A percentile compares a stretch with the other conserved stretches of the same genome.
phyloP scores from a whole-genome alignment of 2,797 vertebrate species.

The Bufotes viridis region DNA sequence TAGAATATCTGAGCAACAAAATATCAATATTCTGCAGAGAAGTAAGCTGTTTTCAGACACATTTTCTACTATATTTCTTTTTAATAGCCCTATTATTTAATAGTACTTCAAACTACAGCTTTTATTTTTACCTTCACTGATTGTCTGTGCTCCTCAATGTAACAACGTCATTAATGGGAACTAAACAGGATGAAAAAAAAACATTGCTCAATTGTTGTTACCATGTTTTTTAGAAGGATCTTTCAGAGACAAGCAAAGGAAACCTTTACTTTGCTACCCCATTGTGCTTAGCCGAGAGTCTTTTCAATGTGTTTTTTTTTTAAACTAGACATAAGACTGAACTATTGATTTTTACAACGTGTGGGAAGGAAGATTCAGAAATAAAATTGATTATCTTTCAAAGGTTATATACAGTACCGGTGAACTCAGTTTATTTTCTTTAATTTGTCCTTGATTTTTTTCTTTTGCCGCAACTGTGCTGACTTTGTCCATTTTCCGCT shows the following conservation, averaged over 20 bases:
- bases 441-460: constrained; percentile 45
- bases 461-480: constrained; percentile 22
- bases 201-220: neutral
- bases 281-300: constrained; percentile 30
- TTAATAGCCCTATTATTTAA: neutral
- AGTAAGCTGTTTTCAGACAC: neutral
- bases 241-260: constrained; percentile 28
- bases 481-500: constrained; percentile 43
- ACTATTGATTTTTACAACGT: constrained; percentile 59
- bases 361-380: constrained; percentile 54
- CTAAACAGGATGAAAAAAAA: neutral
- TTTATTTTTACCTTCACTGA: neutral
- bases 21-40: neutral
- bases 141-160: neutral
- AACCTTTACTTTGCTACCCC: constrained; percentile 6
- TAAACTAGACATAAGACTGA: constrained; percentile 42
- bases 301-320: constrained; percentile 44
- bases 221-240: neutral
- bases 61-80: neutral
- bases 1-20: neutral
- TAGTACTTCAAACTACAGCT: neutral
- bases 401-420: constrained; percentile 51
- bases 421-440: constrained; percentile 44
- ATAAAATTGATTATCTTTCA: constrained; percentile 58
- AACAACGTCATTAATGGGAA: constrained; percentile 7